Percentiles rank a stretch among this genome's conserved stretches.
Evolutionary conservation across 2,797 vertebrate species (phyloP).

Genomic region (Xerus rutilus): DNA sequence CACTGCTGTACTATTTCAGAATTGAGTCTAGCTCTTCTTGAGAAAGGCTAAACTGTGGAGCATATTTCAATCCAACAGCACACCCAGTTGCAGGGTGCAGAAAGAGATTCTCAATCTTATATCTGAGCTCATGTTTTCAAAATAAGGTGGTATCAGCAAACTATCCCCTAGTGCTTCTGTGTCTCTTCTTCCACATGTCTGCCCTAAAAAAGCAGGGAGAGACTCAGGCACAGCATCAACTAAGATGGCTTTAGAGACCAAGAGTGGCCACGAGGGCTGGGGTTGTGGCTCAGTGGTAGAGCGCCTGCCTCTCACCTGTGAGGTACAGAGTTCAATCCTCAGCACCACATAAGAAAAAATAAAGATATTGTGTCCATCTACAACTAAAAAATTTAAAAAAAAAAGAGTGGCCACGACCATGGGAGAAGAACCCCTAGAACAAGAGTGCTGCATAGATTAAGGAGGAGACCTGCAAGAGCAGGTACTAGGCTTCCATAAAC

Average conservation of each 20-base stretch:
- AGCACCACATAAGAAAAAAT: no score
- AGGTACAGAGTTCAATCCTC: no score
- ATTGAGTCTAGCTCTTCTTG: neutral
- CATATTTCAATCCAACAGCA: neutral
- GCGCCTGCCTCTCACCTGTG: no score
- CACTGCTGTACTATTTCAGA: neutral
- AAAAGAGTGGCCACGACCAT: neutral
- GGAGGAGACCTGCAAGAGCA: neutral
- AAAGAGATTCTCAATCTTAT: neutral
- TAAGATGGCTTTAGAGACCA: conserved; percentile 20
- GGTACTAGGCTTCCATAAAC: neutral
- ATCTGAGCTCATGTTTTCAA: conserved; percentile 16
- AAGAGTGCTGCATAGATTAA: neutral
- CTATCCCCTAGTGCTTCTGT: neutral
- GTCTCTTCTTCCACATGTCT: neutral
- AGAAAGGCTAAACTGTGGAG: neutral
- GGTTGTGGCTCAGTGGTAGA: no score
- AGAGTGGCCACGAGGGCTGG: neutral
- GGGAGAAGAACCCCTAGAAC: neutral
- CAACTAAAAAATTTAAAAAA: no score
- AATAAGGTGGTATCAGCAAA: neutral
- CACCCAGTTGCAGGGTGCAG: neutral
- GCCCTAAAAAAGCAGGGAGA: neutral
- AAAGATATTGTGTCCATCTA: no score
- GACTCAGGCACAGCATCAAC: neutral